These are phyloP conservation scores for Platanista minor DNA, from an alignment of 2,113 vertebrate species.

Conservation along the genomic window DNA sequence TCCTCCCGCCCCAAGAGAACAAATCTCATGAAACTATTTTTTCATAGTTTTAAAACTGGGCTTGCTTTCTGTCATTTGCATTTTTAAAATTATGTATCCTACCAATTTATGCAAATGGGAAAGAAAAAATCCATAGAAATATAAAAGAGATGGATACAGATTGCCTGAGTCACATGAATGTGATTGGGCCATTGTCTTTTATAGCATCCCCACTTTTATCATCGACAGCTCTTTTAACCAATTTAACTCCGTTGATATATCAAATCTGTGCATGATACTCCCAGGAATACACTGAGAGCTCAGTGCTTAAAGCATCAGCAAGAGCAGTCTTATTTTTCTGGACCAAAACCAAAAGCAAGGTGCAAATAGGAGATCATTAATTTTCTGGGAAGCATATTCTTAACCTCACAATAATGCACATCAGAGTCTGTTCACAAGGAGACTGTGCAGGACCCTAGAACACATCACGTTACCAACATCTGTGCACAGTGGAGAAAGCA, in stretches of 20 bases:
- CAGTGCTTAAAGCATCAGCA: not conserved
- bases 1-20: not conserved
- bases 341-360: not conserved
- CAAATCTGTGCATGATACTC: not conserved
- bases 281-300: not conserved
- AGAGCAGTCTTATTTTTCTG: not conserved
- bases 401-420: not conserved
- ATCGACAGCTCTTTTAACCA: not conserved
- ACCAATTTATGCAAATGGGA: conserved; percentile 6
- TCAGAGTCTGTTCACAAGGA: not conserved
- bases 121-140: not conserved
- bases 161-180: not conserved
- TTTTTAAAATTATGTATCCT: not conserved
- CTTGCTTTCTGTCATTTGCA: conserved; percentile 25
- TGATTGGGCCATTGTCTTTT: not conserved
- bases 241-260: not conserved
- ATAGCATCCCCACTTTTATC: not conserved
- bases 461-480: not conserved
- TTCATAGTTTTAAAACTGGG: conserved; percentile 22
- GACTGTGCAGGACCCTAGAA: not conserved
- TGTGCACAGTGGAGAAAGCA: not conserved
- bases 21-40: not conserved
- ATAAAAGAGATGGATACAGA: conserved; percentile 1
- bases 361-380: not conserved
- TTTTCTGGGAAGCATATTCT: not conserved